Base-by-base conservation (phyloP, 1,140 invertebrate species). In the Babylonia areolata region DNA sequence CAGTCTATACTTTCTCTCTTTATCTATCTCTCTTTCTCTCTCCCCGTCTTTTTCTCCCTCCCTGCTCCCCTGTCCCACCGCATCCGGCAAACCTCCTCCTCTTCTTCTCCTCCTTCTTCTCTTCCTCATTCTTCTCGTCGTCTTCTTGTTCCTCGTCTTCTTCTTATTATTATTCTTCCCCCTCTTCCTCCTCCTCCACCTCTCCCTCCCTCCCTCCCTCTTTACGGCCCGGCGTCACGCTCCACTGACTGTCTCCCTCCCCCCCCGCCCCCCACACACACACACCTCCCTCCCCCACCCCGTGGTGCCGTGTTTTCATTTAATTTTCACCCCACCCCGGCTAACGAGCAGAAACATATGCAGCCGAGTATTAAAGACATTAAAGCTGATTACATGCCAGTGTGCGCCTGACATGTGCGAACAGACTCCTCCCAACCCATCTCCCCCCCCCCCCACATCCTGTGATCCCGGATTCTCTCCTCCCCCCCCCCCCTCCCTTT, bases 361-460 rank as follows among this genome's bases (percentile, higher is more conserved):
- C 78, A 80, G 78, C 42, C 42, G 33, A 31, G 78, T 80, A 80
- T 80, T 80, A 80, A 80, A 80, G 78, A 54, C 78, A 80, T 80
- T 80, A 80, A 80, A 80, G 15, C 28, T 35, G 78, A 80, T 80
- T 80, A 80, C 42, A 80, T 54, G 78, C 78, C 40, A 42, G 42
- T 54, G 42, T 15, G 23, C 11, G 42, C 28, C 58, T 64, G 42
- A 46, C 42, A 46, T 46, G 42, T 46, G 42, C 42, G 42, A 46
- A 46, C 42, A 46, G 42, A 5, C 42, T n/a, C n/a, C n/a, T n/a
- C n/a, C n/a, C n/a, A n/a, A n/a, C n/a, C n/a, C n/a, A n/a, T n/a
- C n/a, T n/a, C n/a, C n/a, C n/a, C n/a, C n/a, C n/a, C n/a, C n/a
- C n/a, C n/a, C n/a, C n/a, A n/a, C n/a, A n/a, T n/a, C n/a, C n/a